phyloP scores from a whole-genome alignment of 2,797 vertebrate species.

The Oreochromis grahami region DNA sequence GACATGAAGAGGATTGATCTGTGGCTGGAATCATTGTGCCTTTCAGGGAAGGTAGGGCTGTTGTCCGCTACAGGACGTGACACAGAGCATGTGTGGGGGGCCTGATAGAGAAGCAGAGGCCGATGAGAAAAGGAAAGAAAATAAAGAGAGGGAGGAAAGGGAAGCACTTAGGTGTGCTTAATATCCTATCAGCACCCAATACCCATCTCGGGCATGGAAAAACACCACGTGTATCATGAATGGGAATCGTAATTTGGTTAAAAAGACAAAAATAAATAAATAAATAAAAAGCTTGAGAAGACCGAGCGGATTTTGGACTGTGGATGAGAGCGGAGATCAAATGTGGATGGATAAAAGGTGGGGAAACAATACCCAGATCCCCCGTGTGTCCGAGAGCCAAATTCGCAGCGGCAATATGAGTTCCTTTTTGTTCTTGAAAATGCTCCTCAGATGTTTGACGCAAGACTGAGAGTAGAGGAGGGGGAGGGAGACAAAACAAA shows the following conservation, averaged over 20 bases:
- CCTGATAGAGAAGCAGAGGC: slow-evolving; percentile 68
- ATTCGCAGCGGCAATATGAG: slow-evolving; percentile 37
- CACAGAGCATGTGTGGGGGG: slow-evolving; percentile 67
- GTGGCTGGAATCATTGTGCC: slow-evolving; percentile 17
- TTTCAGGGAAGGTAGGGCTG: slow-evolving; percentile 50
- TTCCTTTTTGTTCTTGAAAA: slow-evolving; percentile 71
- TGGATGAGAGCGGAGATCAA: slow-evolving; percentile 57
- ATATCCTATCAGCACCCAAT: slow-evolving; percentile 71
- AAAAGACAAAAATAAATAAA: not conserved
- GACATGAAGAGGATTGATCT: slow-evolving; percentile 34
- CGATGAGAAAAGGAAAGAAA: slow-evolving; percentile 71
- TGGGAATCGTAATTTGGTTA: slow-evolving; percentile 17
- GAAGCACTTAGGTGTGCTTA: slow-evolving; percentile 77
- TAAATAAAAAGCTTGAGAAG: not conserved
- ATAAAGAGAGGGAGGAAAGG: slow-evolving; percentile 73
- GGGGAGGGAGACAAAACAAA: slow-evolving; percentile 66
- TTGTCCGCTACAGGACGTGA: slow-evolving; percentile 67
- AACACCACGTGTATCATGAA: slow-evolving; percentile 46
- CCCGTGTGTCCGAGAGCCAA: slow-evolving; percentile 47
- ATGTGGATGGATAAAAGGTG: slow-evolving; percentile 64
- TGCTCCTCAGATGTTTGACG: slow-evolving; percentile 70
- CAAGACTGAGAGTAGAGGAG: slow-evolving; percentile 14
- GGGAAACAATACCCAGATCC: slow-evolving; percentile 61
- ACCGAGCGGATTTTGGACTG: slow-evolving; percentile 4
- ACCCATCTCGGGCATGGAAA: slow-evolving; percentile 67